A percentile compares a stretch with the other conserved stretches of the same genome.
Conservation (phyloP, 2,888 invertebrate species). For the Dermolepida albohirtum region DNA sequence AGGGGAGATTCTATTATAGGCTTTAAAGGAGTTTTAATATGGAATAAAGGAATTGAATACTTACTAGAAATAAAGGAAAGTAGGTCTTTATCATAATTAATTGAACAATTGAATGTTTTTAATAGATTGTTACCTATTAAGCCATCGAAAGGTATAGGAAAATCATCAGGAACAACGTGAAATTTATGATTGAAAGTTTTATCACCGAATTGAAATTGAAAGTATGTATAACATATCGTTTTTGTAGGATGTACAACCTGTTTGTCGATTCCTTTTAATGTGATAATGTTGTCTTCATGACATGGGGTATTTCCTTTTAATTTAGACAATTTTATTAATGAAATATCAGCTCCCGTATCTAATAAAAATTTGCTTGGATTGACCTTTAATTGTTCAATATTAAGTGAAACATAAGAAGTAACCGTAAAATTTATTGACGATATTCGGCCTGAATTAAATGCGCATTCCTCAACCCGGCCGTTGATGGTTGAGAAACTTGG, state of each 20-base stretch:
- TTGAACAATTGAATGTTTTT: constrained; percentile 2
- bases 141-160: constrained; percentile 18
- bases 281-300: not conserved
- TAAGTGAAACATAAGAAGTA: too few relatives aligned
- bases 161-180: constrained; percentile 42
- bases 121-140: constrained; percentile 13
- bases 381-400: too few relatives aligned
- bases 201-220: not conserved
- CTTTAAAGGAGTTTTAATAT: too few relatives aligned
- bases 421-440: too few relatives aligned
- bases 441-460: too few relatives aligned
- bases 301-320: constrained; percentile 25
- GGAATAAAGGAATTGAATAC: not conserved
- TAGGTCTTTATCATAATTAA: constrained; percentile 7
- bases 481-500: too few relatives aligned
- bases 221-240: not conserved
- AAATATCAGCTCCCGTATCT: constrained; percentile 44
- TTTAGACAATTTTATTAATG: constrained; percentile 40
- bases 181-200: constrained; percentile 32
- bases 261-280: constrained; percentile 20
- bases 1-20: too few relatives aligned
- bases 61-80: not conserved
- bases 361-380: constrained; percentile 27
- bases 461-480: too few relatives aligned
- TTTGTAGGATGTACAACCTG: not conserved